These are phyloP conservation scores for Artemia sp. DNA, from an alignment of 2,888 invertebrate species.

Conservation along the genomic window DNA sequence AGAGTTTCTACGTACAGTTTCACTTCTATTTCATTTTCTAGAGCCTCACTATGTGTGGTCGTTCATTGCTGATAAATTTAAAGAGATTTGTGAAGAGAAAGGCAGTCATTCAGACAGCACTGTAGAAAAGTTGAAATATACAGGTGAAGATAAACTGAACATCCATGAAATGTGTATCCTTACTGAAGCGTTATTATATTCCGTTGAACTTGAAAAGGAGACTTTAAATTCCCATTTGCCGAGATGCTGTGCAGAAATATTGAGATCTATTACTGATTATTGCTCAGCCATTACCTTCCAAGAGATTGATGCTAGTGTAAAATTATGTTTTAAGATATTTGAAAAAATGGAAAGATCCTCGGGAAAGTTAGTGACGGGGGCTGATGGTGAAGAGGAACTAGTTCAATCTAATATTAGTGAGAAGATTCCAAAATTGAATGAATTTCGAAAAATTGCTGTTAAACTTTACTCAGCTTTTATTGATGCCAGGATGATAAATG, in stretches of 20 bases:
- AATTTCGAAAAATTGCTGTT: not conserved
- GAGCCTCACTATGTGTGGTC: slow-evolving; percentile 75
- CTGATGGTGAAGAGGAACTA: not conserved
- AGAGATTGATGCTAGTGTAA: not conserved
- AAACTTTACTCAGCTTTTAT: not conserved
- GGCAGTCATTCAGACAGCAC: slow-evolving; percentile 8
- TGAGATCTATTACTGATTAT: slow-evolving; percentile 8
- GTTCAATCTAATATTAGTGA: not conserved
- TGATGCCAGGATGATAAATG: not conserved
- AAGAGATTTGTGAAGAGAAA: slow-evolving; percentile 38
- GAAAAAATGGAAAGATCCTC: slow-evolving; percentile 3
- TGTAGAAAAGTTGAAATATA: slow-evolving; percentile 33
- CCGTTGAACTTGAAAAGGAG: not conserved
- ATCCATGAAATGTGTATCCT: slow-evolving; percentile 50
- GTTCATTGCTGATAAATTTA: slow-evolving; percentile 49
- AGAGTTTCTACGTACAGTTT: slow-evolving; percentile 41
- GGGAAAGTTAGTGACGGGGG: not conserved
- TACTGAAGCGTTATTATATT: slow-evolving; percentile 31
- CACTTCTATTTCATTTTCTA: slow-evolving; percentile 60
- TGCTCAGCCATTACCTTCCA: not conserved
- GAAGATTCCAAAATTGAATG: not conserved
- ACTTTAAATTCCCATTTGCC: not conserved
- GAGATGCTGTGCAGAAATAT: not conserved
- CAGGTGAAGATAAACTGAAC: slow-evolving; percentile 36
- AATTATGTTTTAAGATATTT: not conserved